These are phyloP conservation scores for Nycticryphes semicollaris DNA, from an alignment of 2,113 vertebrate genomes.

Conservation along the genomic window DNA sequence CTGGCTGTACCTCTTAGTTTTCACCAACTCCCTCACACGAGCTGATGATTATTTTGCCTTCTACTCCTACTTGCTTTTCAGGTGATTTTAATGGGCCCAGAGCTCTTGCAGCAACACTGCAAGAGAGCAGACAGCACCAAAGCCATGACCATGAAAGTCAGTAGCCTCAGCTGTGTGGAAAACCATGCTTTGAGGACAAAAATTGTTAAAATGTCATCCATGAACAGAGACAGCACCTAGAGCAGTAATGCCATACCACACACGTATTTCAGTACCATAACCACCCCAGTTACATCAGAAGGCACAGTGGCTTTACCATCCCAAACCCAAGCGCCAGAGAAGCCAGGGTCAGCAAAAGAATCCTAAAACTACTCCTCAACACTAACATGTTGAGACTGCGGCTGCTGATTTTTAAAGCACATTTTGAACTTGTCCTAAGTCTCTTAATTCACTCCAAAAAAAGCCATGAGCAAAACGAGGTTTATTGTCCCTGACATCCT, in stretches of 20 bases:
- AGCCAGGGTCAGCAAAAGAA: background rate
- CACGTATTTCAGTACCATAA: fast-evolving
- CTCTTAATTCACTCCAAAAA: background rate
- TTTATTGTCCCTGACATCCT: background rate
- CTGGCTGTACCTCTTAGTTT: background rate
- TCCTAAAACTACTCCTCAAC: background rate
- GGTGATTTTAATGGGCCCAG: background rate
- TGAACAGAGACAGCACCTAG: background rate
- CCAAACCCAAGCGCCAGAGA: background rate
- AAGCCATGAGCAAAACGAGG: background rate
- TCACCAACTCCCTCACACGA: background rate
- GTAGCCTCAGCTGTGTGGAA: background rate
- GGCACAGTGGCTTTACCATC: background rate
- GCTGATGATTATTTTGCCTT: background rate
- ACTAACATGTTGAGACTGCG: fast-evolving
- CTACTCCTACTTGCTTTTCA: background rate
- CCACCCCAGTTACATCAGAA: background rate
- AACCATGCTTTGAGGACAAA: background rate
- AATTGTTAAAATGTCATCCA: background rate
- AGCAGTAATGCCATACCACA: background rate
- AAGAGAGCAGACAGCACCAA: background rate
- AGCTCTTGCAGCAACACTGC: background rate
- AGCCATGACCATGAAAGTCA: fast-evolving
- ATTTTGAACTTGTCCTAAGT: background rate
- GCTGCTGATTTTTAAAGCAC: background rate